Conservation (phyloP, 2,113 vertebrate species). For the Fulica atra region DNA sequence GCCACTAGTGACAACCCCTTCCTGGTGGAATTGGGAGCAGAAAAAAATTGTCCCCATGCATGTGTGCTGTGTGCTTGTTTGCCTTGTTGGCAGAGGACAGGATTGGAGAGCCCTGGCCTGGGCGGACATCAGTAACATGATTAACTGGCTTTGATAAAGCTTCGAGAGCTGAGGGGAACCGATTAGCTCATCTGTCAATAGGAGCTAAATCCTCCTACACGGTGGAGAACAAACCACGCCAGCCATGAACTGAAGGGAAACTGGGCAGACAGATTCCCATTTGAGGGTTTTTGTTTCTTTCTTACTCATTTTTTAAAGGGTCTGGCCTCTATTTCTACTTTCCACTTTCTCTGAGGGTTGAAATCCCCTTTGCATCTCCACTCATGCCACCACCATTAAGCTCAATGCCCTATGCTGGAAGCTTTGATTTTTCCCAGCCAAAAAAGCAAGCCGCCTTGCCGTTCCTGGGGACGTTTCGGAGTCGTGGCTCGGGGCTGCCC, state of each 20-base stretch:
- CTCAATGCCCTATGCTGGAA: neutral
- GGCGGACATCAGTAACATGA: neutral
- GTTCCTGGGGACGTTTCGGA: neutral
- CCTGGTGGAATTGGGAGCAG: neutral
- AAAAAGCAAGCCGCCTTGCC: neutral
- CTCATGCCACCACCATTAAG: neutral
- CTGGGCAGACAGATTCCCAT: neutral
- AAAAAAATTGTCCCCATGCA: neutral
- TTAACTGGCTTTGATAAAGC: constrained; percentile 51
- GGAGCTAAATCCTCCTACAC: neutral
- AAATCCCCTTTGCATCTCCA: neutral
- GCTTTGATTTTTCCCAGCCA: neutral
- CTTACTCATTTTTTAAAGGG: neutral
- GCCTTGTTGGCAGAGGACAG: neutral
- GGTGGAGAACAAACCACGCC: neutral
- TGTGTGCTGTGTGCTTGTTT: neutral
- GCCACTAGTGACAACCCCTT: neutral
- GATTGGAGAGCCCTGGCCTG: neutral
- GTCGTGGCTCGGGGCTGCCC: neutral
- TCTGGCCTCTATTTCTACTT: neutral
- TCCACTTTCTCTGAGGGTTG: neutral
- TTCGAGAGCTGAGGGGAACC: neutral
- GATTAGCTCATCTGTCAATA: constrained; percentile 39
- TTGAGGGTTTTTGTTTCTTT: neutral
- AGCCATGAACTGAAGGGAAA: neutral